Evolutionary conservation across 2,113 vertebrate genomes (phyloP).

Genomic region (Lagopus muta): DNA sequence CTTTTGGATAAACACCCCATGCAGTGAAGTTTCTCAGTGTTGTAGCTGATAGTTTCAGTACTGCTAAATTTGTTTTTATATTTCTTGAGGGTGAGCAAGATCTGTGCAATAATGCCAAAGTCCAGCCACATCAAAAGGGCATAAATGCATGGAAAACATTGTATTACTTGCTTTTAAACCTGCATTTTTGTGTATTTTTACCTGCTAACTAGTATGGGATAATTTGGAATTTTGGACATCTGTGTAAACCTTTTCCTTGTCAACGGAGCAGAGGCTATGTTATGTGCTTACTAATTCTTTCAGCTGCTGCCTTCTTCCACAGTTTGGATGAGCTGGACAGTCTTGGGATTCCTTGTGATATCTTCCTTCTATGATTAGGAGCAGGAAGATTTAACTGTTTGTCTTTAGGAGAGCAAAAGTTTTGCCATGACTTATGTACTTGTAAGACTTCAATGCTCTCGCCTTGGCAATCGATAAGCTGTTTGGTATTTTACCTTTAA

Average conservation of each 20-base stretch:
- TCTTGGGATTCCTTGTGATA: not conserved
- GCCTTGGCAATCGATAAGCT: not conserved
- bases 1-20: not conserved
- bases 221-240: not conserved
- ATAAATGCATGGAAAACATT: not conserved
- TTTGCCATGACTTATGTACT: not conserved
- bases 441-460: not conserved
- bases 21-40: not conserved
- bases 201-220: not conserved
- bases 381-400: not conserved
- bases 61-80: not conserved
- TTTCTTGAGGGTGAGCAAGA: not conserved
- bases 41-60: not conserved
- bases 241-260: not conserved
- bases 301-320: not conserved
- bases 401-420: not conserved
- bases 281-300: not conserved
- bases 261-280: not conserved
- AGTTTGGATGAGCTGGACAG: not conserved
- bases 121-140: not conserved
- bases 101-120: not conserved
- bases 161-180: not conserved
- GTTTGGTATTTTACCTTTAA: not conserved
- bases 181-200: not conserved
- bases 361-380: not conserved